Percentiles rank a stretch among this genome's conserved stretches.
Evolutionary conservation across 2,797 vertebrate genomes (phyloP).

Genomic region (Brachyalestes nurse): DNA sequence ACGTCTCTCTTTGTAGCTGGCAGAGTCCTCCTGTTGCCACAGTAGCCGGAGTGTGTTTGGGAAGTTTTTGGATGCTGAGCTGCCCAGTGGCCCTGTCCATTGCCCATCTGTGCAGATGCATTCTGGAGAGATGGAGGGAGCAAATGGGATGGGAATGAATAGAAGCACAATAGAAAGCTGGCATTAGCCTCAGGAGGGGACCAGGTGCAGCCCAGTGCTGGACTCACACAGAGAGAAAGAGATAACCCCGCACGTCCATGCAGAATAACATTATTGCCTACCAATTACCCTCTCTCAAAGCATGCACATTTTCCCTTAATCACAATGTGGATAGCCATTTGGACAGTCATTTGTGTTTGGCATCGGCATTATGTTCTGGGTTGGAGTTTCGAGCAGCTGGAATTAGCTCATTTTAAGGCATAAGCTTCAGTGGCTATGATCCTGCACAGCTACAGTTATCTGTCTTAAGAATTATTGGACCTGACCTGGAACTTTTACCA

Average conservation of each 20-base stretch:
- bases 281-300: slow-evolving; percentile 12
- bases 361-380: not conserved
- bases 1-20: slow-evolving; percentile 36
- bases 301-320: slow-evolving; percentile 5
- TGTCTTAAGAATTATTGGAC: not conserved
- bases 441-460: not conserved
- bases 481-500: not conserved
- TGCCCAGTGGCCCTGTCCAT: slow-evolving; percentile 49
- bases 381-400: not conserved
- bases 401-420: not conserved
- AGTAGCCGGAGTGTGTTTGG: slow-evolving; percentile 47
- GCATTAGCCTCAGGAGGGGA: slow-evolving; percentile 55
- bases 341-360: not conserved
- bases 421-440: not conserved
- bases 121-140: slow-evolving; percentile 47
- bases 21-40: slow-evolving; percentile 40
- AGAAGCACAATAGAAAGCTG: slow-evolving; percentile 60
- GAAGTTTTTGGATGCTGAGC: slow-evolving; percentile 49
- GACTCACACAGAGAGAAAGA: slow-evolving; percentile 32
- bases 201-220: slow-evolving; percentile 55
- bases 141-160: slow-evolving; percentile 66
- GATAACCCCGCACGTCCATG: slow-evolving; percentile 29
- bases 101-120: slow-evolving; percentile 55
- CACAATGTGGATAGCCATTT: not conserved
- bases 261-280: slow-evolving; percentile 22